phyloP scores from a whole-genome alignment of 1,140 invertebrate genomes.

The Cherax destructor region DNA sequence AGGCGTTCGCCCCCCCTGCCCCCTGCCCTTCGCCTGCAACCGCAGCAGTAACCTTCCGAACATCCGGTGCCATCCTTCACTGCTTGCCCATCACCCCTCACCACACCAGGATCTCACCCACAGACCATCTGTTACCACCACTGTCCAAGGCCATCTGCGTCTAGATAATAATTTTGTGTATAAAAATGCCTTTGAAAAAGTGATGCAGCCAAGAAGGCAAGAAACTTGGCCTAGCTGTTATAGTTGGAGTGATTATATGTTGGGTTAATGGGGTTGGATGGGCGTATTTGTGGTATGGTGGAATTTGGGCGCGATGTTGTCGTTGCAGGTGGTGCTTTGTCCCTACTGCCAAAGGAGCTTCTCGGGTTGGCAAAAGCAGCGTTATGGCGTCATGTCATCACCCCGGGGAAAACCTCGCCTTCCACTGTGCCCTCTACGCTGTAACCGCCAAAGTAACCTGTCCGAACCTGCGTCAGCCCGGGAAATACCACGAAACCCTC shows the following conservation, averaged over 20 bases:
- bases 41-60: constrained; percentile 69
- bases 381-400: constrained; percentile 76
- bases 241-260: constrained; percentile 13
- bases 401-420: constrained; percentile 72
- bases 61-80: constrained; percentile 66
- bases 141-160: constrained; percentile 48
- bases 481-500: background rate
- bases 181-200: background rate
- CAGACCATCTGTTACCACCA: constrained; percentile 30
- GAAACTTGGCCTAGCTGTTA: background rate
- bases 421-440: constrained; percentile 76
- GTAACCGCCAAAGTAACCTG: constrained; percentile 76
- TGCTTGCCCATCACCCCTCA: constrained; percentile 24
- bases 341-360: constrained; percentile 62
- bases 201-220: background rate
- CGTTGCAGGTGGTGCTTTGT: constrained; percentile 63
- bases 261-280: constrained; percentile 15
- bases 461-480: constrained; percentile 77
- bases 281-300: constrained; percentile 24
- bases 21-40: constrained; percentile 66
- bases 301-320: constrained; percentile 52
- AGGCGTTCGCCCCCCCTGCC: constrained; percentile 61
- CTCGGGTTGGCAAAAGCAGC: constrained; percentile 58
- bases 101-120: constrained; percentile 25
- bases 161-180: constrained; percentile 33